Evolutionary conservation across 2,113 vertebrate species (phyloP), one percentile per base, ranked within the genome.

Genomic region (Gadus macrocephalus): DNA sequence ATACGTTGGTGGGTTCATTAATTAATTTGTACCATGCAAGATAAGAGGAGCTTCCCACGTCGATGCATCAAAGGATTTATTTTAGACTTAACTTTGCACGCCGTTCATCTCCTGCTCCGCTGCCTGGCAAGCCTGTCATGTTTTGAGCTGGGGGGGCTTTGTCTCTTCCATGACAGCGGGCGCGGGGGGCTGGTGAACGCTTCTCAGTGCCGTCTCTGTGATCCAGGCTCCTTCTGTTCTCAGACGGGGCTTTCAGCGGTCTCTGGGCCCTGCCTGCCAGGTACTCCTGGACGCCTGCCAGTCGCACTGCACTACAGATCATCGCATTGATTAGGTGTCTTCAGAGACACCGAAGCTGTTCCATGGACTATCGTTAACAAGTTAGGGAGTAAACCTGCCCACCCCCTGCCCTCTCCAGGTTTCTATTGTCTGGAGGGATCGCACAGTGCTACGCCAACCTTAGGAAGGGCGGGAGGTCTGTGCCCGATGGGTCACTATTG

Each of bases 401-500:
- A 0, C 42, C 42, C 42, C 12, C 42, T 9, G 8, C 42, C 42
- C 15, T 28, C 17, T 15, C 9, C 67, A 93, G 92, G 92, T 69
- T 92, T 87, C 75, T 92, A 86, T 78, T 93, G 92, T 79, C 76
- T 85, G 20, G 92, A 91, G 27, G 89, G 90, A 35, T 91, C 91
- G 15, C 79, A 76, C 6, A 89, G 78, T 63, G 72, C 90, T 38
- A 71, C 86, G 63, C 92, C 92, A 66, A 68, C 68, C 49, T 83
- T 82, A 64, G 81, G 75, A 38, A 42, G 12, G 25, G 89, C 78
- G 74, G 91, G 91, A 15, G 83, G 81, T 56, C 12, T 93, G 70
- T 98, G 96, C 71, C 93, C 92, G 0, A 49, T 31, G 8, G 97
- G 96, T 3, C 85, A 97, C 67, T 97, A 92, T 86, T 98, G 96